Percentiles rank a stretch among this genome's conserved stretches.
These are phyloP conservation scores for Erythrocercus mccallii DNA, from an alignment of 2,113 vertebrate species.

Conservation along the genomic window DNA sequence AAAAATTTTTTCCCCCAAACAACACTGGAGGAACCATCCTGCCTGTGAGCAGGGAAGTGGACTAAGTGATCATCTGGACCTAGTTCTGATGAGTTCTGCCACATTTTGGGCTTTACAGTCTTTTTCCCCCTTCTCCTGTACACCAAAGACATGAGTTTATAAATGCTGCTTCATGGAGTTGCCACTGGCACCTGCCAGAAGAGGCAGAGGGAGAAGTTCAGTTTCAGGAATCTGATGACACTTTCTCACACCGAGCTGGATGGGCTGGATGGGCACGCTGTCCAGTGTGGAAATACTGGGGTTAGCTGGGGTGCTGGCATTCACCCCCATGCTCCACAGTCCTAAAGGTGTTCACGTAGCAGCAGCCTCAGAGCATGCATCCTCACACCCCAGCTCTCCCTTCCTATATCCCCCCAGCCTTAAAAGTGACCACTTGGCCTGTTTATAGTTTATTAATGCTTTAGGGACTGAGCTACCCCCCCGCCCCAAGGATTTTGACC, in stretches of 20 bases:
- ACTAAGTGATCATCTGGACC: background rate
- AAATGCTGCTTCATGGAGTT: background rate
- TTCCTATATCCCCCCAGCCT: background rate
- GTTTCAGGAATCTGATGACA: background rate
- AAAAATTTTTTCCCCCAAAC: no score
- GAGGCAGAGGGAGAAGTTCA: background rate
- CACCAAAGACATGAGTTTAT: background rate
- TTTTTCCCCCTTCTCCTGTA: background rate
- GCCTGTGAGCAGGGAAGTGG: background rate
- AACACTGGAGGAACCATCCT: background rate
- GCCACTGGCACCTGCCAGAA: background rate
- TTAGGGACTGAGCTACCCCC: background rate
- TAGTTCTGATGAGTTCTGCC: background rate
- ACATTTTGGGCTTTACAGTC: background rate
- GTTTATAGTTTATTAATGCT: background rate
- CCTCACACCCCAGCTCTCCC: background rate
- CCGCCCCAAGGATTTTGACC: background rate
- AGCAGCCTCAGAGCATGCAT: background rate
- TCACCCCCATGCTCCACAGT: rapidly evolving
- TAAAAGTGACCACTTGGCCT: background rate
- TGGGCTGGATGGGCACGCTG: background rate
- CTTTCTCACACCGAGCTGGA: background rate
- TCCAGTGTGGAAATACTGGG: background rate
- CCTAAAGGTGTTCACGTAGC: background rate
- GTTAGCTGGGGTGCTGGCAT: background rate